These are phyloP conservation scores for Poecile atricapillus DNA, from an alignment of 2,113 vertebrate genomes.

Conservation along the genomic window DNA sequence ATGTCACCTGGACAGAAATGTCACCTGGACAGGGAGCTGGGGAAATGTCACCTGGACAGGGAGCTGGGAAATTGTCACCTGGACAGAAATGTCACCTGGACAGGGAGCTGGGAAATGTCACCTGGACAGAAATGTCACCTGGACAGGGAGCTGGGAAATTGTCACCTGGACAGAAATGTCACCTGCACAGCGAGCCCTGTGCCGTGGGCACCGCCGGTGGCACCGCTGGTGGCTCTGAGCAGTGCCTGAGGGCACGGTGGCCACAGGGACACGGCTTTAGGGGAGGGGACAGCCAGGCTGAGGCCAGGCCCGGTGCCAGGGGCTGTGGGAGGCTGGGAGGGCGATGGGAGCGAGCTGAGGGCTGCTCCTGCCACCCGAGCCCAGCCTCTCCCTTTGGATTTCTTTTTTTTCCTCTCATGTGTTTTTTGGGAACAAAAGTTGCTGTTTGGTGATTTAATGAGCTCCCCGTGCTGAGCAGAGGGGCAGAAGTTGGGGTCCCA, in stretches of 20 bases:
- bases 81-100: too few species aligned
- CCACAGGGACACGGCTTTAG: fast-evolving
- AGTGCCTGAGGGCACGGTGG: background rate
- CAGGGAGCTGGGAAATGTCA: too few species aligned
- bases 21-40: background rate
- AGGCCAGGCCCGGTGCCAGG: fast-evolving
- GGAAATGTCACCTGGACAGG: too few species aligned
- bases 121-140: too few species aligned
- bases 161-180: too few species aligned
- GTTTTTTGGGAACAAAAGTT: background rate
- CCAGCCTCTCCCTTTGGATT: fast-evolving
- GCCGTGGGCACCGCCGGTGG: background rate
- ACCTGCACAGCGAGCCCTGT: background rate
- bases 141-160: too few species aligned
- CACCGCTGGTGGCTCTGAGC: background rate
- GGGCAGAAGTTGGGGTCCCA: background rate
- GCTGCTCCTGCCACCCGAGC: background rate
- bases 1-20: too few species aligned
- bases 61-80: too few species aligned
- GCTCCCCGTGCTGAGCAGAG: background rate
- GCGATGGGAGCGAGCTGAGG: fast-evolving
- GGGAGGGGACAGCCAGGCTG: background rate
- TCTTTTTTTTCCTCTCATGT: fast-evolving
- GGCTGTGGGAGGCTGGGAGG: background rate
- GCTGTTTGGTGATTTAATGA: background rate